phyloP scores from a whole-genome alignment of 2,888 invertebrate genomes.

The Pemphredon lugubris region DNA sequence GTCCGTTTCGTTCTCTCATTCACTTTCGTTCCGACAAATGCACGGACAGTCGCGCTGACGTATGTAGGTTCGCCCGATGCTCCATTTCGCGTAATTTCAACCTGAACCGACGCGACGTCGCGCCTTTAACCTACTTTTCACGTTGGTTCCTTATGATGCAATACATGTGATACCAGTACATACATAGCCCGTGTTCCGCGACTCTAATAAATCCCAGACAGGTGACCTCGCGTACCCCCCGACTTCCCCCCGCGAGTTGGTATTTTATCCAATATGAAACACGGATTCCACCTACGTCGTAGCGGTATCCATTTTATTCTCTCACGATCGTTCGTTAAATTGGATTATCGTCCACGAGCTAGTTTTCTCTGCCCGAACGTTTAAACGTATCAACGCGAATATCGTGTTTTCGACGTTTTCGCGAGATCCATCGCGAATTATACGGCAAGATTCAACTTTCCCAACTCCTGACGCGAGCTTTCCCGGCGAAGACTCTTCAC shows the following conservation, averaged over 20 bases:
- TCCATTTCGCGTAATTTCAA: neutral
- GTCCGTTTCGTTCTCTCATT: neutral
- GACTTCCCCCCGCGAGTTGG: slow-evolving; percentile 5
- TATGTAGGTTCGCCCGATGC: slow-evolving; percentile 2
- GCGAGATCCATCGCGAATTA: too few relatives aligned
- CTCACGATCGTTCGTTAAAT: too few relatives aligned
- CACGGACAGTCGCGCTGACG: neutral
- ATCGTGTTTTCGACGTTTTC: too few relatives aligned
- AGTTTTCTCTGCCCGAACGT: too few relatives aligned
- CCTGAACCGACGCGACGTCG: neutral
- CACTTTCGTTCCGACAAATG: neutral
- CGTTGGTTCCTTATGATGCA: neutral
- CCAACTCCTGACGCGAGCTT: neutral
- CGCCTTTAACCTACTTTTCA: slow-evolving; percentile 4
- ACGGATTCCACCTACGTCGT: too few relatives aligned
- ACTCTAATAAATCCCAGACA: slow-evolving; percentile 36
- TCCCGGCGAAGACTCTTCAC: neutral
- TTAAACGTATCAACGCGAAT: too few relatives aligned
- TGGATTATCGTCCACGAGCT: too few relatives aligned
- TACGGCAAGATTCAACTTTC: too few relatives aligned
- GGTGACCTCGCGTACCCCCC: slow-evolving; percentile 5
- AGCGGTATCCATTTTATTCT: too few relatives aligned
- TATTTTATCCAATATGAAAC: slow-evolving; percentile 47
- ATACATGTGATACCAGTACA: too few relatives aligned
- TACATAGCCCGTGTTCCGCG: neutral